These are phyloP conservation scores for Pseudoatta argentina DNA, from an alignment of 1,140 invertebrate species.

Conservation along the genomic window DNA sequence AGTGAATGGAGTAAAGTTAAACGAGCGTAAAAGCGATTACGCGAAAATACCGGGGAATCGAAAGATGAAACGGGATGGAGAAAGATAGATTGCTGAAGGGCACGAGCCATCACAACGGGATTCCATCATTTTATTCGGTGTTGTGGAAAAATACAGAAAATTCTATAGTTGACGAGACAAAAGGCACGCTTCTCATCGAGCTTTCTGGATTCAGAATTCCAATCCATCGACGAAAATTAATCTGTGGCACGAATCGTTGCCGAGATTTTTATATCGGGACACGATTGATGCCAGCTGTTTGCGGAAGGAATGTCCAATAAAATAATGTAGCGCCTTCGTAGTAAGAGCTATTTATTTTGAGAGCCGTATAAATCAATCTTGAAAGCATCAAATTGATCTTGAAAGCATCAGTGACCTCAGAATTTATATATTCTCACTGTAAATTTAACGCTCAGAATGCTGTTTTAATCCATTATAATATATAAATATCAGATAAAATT, in stretches of 20 bases:
- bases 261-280: background rate
- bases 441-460: background rate
- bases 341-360: conserved; percentile 4
- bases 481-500: conserved; percentile 21
- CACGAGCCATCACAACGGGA: conserved; percentile 8
- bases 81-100: conserved; percentile 30
- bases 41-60: conserved; percentile 29
- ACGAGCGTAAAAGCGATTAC: conserved; percentile 58
- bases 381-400: background rate
- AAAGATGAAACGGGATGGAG: background rate
- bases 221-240: conserved; percentile 42
- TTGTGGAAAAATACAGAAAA: conserved; percentile 39
- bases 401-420: background rate
- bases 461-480: background rate
- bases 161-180: conserved; percentile 22
- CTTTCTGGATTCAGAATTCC: conserved; percentile 1
- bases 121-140: conserved; percentile 22
- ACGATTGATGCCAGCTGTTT: conserved; percentile 28
- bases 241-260: conserved; percentile 16
- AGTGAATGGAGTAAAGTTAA: conserved; percentile 39
- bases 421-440: background rate
- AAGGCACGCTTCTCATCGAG: conserved; percentile 20
- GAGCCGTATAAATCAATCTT: conserved; percentile 4
- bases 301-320: conserved; percentile 12
- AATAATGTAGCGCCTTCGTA: conserved; percentile 27